phyloP scores from a whole-genome alignment of 2,113 vertebrate genomes.

The Chitala chitala region DNA sequence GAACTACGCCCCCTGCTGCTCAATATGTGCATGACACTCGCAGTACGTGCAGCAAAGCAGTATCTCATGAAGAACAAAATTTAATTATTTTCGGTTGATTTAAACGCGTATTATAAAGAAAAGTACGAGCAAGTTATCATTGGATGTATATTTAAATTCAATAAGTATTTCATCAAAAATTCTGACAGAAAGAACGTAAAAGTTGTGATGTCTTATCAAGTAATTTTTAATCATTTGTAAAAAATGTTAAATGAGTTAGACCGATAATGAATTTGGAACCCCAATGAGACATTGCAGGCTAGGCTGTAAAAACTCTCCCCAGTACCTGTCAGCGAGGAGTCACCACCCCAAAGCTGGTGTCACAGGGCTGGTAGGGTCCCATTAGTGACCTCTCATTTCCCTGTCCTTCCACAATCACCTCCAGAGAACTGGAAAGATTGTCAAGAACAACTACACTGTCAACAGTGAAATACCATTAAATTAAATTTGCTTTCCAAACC shows the following conservation, averaged over 20 bases:
- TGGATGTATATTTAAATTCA: background rate
- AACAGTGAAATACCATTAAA: no score
- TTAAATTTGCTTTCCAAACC: no score
- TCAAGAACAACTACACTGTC: no score
- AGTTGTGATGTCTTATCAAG: no score
- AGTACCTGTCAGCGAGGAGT: no score
- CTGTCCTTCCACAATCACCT: no score
- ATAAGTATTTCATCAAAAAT: background rate
- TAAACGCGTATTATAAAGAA: background rate
- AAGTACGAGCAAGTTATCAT: background rate
- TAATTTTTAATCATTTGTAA: no score
- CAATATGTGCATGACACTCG: background rate
- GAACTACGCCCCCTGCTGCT: background rate
- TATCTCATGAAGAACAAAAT: background rate
- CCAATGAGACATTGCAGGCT: no score
- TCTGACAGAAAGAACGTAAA: background rate
- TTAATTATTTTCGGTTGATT: background rate
- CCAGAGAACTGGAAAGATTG: no score
- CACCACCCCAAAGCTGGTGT: background rate
- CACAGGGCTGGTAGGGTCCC: background rate
- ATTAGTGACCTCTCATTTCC: background rate
- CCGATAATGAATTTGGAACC: no score
- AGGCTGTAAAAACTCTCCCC: no score
- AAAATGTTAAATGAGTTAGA: no score
- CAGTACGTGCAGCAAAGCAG: background rate